phyloP scores from a whole-genome alignment of 2,113 vertebrate species.

The Perccottus glenii region DNA sequence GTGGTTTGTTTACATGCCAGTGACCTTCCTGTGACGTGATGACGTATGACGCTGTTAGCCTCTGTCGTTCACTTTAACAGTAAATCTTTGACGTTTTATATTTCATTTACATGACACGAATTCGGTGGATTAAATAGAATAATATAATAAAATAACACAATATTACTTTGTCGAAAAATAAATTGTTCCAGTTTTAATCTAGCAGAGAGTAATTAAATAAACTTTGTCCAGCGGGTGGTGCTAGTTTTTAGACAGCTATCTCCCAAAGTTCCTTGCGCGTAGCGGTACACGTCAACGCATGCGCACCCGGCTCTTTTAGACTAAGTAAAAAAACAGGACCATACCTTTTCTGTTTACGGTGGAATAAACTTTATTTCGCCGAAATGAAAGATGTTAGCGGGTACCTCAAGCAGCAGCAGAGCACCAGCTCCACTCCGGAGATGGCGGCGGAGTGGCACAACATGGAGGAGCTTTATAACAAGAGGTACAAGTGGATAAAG shows the following conservation, averaged over 20 bases:
- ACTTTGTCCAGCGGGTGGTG: constrained; percentile 1
- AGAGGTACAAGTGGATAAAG: constrained; percentile 80
- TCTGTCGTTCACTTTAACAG: not conserved
- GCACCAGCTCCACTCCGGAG: constrained; percentile 89
- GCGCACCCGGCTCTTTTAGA: not conserved
- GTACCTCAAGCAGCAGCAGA: constrained; percentile 91
- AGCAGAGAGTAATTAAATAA: not conserved
- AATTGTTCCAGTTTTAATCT: not conserved
- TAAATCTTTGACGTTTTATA: not conserved
- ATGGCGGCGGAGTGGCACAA: constrained; percentile 91
- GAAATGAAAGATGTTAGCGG: constrained; percentile 93
- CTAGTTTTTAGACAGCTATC: not conserved
- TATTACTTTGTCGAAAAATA: not conserved
- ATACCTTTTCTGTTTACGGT: not conserved
- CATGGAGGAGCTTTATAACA: constrained; percentile 92
- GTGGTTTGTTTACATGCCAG: not conserved
- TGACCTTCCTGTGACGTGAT: constrained; percentile 4
- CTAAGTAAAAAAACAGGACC: constrained; percentile 10
- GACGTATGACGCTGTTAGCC: not conserved
- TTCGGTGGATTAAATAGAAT: not conserved
- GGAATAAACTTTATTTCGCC: not conserved
- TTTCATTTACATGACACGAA: not conserved
- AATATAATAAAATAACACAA: not conserved
- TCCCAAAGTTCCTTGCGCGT: not conserved
- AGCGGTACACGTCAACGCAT: not conserved